Evolutionary conservation across 1,140 invertebrate species (phyloP), one percentile per base, ranked within the genome.

Genomic region (Drosophila gunungcola): DNA sequence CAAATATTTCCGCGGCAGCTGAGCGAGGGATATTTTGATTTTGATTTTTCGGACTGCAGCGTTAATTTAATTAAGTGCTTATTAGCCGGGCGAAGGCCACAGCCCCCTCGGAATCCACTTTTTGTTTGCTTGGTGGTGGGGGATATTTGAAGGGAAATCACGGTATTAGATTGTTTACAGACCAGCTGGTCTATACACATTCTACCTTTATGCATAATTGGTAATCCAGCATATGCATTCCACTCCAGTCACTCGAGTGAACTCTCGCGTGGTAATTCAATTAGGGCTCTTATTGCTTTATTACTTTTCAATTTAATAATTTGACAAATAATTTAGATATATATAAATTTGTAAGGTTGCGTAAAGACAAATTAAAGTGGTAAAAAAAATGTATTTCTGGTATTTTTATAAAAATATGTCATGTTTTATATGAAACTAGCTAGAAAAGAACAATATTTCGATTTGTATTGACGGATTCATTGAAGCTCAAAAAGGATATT

Each of bases 51-150:
- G 65, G 63, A 52, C 69, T 58, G 49, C 54, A 76, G 52, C 39
- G 11, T 36, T 79, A 80, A 83, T 88, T 89, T 69, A 86, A 88
- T 88, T 68, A 82, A 76, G 79, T 76, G 65, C 82, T 86, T 78
- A 86, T 88, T 86, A 88, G 82, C 72, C 78, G 25, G 13, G n/a
- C 58, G 43, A 51, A 58, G 36, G 27, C 32, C 29, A 12, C 45
- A 32, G 39, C n/a, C 42, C 51, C 16, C 36, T 46, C 27, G 7
- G 7, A 53, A 43, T 41, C 38, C 49, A 13, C 27, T 42, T 56
- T 49, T 48, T 42, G 67, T 70, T 70, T 64, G 21, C 60, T 69
- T 36, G 49, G 46, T 46, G 64, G n/a, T n/a, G 45, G 49, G 11
- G 4, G 43, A 25, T 36, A 12, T 9, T 25, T n/a, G 32, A 13